Conservation (phyloP, 2,113 vertebrate genomes). For the Brachirus orientalis region DNA sequence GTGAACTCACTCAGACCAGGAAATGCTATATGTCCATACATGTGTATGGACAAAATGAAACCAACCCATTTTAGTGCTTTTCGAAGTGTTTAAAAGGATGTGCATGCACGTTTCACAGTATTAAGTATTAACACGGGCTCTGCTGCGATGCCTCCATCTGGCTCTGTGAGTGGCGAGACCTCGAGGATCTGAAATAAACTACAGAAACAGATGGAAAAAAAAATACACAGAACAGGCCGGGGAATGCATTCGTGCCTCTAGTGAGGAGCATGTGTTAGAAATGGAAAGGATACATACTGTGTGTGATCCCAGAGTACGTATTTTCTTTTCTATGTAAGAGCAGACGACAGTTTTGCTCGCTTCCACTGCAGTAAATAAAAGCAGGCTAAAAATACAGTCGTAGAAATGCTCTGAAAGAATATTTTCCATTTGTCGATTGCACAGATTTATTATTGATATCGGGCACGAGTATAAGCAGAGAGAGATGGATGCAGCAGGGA, state of each 20-base stretch:
- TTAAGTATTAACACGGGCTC: conserved; percentile 65
- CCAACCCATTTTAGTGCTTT: conserved; percentile 58
- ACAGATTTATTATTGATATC: conserved; percentile 70
- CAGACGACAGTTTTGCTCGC: conserved; percentile 7
- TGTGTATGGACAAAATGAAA: conserved; percentile 46
- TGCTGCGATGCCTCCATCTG: conserved; percentile 66
- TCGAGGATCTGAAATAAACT: conserved; percentile 57
- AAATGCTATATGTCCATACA: no score
- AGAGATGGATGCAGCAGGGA: conserved; percentile 28
- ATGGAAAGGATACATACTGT: conserved; percentile 40
- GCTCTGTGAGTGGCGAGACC: conserved; percentile 18
- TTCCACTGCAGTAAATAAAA: conserved; percentile 55
- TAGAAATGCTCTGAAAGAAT: conserved; percentile 61
- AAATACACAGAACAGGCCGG: conserved; percentile 26
- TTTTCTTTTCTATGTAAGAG: conserved; percentile 46
- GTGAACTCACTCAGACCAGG: background rate
- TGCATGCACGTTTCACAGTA: conserved; percentile 48
- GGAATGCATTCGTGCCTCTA: conserved; percentile 19
- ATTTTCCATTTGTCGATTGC: conserved; percentile 73
- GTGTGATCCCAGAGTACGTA: conserved; percentile 16
- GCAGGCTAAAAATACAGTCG: conserved; percentile 73
- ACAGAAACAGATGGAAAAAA: conserved; percentile 53
- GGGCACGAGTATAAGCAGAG: conserved; percentile 22
- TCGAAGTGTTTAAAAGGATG: conserved; percentile 65
- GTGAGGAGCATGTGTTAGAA: conserved; percentile 21